Percentiles rank a stretch among this genome's conserved stretches.
These are phyloP conservation scores for Nilaparvata lugens DNA, from an alignment of 1,140 invertebrate species.

Conservation along the genomic window DNA sequence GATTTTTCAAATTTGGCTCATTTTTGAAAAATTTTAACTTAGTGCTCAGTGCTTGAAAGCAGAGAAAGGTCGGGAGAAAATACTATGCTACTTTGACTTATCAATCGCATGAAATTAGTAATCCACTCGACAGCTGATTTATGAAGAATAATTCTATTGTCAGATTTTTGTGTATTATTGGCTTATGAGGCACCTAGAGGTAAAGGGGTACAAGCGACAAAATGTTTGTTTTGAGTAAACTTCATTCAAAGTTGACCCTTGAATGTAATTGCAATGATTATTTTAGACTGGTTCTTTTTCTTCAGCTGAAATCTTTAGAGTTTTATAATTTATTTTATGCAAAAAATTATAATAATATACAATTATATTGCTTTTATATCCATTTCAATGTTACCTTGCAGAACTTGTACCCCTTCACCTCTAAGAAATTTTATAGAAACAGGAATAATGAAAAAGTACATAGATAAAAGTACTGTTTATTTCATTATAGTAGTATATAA, in stretches of 20 bases:
- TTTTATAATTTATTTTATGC: background rate
- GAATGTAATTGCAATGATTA: background rate
- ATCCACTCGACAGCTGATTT: no score
- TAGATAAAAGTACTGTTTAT: no score
- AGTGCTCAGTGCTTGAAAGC: no score
- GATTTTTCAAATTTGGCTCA: no score
- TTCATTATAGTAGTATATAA: no score
- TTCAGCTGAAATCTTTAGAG: background rate
- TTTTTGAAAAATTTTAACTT: no score
- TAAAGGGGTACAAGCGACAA: background rate
- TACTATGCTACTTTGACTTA: no score
- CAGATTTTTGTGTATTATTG: no score
- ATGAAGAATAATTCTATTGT: no score
- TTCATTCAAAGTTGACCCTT: background rate
- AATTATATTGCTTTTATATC: background rate
- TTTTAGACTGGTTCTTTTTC: background rate
- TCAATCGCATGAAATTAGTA: no score
- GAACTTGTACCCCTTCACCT: background rate
- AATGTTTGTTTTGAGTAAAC: background rate
- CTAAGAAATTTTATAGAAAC: background rate
- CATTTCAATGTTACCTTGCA: background rate
- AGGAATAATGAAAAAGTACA: background rate
- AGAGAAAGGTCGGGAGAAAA: no score
- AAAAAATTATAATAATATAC: background rate
- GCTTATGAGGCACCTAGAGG: background rate